These are phyloP conservation scores for Silurus asotus DNA, from an alignment of 2,113 vertebrate genomes.

Conservation along the genomic window DNA sequence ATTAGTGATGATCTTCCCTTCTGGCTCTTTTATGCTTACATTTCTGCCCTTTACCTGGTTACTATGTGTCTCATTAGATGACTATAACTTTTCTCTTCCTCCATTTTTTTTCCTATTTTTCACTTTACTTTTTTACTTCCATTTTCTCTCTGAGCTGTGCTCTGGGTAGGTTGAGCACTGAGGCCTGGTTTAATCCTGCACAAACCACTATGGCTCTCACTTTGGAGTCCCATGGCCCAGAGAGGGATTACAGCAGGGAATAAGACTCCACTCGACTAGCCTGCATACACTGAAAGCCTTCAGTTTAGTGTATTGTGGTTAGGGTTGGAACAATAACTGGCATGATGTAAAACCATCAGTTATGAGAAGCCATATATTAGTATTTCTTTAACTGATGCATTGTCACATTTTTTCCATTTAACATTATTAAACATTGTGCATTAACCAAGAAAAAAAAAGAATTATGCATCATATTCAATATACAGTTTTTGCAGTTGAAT, in stretches of 20 bases:
- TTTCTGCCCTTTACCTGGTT: neutral
- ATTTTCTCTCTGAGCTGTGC: conserved; percentile 10
- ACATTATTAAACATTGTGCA: neutral
- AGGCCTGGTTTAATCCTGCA: conserved; percentile 46
- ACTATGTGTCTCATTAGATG: neutral
- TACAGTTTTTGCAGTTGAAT: neutral
- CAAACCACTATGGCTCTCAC: conserved; percentile 37
- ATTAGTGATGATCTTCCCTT: neutral
- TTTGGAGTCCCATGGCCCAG: conserved; percentile 12
- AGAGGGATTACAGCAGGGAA: conserved; percentile 43
- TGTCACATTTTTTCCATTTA: neutral
- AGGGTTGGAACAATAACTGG: neutral
- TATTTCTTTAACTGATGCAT: neutral
- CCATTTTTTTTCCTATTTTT: neutral
- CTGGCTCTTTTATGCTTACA: neutral
- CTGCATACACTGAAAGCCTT: conserved; percentile 23
- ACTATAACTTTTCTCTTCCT: neutral
- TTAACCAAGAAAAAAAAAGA: neutral
- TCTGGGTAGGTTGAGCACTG: conserved; percentile 37
- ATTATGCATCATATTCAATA: too few species aligned
- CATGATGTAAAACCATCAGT: neutral
- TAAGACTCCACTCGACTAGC: conserved; percentile 20
- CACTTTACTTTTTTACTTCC: neutral
- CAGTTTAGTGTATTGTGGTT: neutral
- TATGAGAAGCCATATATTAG: neutral